phyloP scores from a whole-genome alignment of 2,888 invertebrate genomes.

The Lithophane ornitopus region DNA sequence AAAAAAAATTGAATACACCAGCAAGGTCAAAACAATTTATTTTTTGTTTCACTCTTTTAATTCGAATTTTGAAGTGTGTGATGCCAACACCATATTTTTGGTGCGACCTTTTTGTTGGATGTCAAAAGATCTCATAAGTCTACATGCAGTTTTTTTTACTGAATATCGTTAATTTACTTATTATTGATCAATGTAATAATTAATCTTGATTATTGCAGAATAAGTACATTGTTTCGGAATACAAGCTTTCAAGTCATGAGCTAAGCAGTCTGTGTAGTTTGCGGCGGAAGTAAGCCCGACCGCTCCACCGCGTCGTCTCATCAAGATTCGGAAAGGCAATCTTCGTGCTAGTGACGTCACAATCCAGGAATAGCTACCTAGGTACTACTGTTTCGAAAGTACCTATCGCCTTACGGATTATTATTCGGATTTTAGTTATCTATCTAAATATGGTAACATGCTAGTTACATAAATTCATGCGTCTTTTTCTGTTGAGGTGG shows the following conservation, averaged over 20 bases:
- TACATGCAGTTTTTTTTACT: neutral
- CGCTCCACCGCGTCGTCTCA: conserved; percentile 43
- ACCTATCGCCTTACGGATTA: conserved; percentile 16
- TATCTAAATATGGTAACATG: neutral
- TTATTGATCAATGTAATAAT: neutral
- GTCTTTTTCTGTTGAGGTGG: no score
- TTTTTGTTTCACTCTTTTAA: neutral
- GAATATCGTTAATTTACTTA: neutral
- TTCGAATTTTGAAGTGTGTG: neutral
- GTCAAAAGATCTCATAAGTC: neutral
- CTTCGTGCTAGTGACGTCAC: conserved; percentile 50
- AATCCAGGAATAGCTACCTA: conserved; percentile 20
- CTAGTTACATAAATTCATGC: no score
- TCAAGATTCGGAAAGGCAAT: conserved; percentile 59
- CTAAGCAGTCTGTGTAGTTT: conserved; percentile 52
- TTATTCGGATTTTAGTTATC: conserved; percentile 3
- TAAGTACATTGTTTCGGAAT: conserved; percentile 14
- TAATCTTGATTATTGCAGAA: conserved; percentile 12
- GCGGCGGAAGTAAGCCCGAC: conserved; percentile 51
- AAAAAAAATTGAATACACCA: neutral
- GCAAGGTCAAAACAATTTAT: neutral
- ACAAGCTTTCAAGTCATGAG: conserved; percentile 29
- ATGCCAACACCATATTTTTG: neutral
- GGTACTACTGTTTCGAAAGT: neutral
- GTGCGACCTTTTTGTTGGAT: neutral